Base-by-base conservation (phyloP, 2,888 invertebrate species). In the Calephelis perditalis region DNA sequence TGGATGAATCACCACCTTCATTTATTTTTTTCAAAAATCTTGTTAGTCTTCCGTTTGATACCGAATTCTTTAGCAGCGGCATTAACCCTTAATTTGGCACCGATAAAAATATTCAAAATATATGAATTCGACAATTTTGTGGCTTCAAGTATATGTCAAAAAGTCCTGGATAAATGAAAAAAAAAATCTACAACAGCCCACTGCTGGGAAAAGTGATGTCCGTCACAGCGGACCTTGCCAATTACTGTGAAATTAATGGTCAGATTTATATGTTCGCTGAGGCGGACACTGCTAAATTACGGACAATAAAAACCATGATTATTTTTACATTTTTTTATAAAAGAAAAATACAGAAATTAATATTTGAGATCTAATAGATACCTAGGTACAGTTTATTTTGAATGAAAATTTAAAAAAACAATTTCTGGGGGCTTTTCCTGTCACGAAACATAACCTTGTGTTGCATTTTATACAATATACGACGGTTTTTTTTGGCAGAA, bases 1-100 rank as follows among this genome's bases (percentile, higher is more conserved):
- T 65, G 36, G 67, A 67, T 62, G 63, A 59, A 63, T 61, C 59
- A 54, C 61, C 57, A 57, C 59, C 60, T 62, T 63, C 52, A 65
- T 65, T 66, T 64, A 62, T 66, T 66, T 66, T 68, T 52, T 68
- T 67, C 60, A 70, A 59, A 66, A 62, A 70, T 67, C 67, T 66
- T 61, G 67, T 67, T 40, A 64, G 65, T 67, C 68, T 67, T 70
- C 65, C 62, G 64, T 66, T 68, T 68, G 65, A 68, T 69, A 62
- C 67, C 63, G 60, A 67, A 67, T 70, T 70, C 67, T 64, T 64
- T 67, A 56, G 68, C 64, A 62, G 68, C 59, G 62, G 65, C 63
- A 67, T 64, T 61, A 26, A 67, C 61, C 64, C 62, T 67, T 65
- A 37, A 37, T 37, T 37, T 37, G 37, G 37, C 37, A 37, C 37